Evolutionary conservation across 2,888 invertebrate genomes (phyloP).

Genomic region (Meteorus cinctellus): DNA sequence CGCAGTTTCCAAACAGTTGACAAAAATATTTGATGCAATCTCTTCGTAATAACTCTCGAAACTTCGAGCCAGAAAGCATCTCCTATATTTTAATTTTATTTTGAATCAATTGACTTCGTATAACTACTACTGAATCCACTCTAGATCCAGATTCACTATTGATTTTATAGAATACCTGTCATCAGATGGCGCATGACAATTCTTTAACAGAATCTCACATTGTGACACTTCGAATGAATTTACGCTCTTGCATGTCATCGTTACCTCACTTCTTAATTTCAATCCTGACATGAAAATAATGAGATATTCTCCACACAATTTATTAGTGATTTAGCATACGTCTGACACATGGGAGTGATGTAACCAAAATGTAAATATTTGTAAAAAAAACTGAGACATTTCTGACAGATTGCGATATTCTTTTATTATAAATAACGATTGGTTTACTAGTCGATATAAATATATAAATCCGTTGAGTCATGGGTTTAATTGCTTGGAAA

Average conservation of each 20-base stretch:
- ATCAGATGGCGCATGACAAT: background rate
- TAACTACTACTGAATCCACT: too few species aligned
- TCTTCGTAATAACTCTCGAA: background rate
- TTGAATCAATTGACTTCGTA: too few species aligned
- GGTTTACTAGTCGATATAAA: background rate
- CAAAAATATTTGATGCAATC: constrained; percentile 44
- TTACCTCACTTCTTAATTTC: background rate
- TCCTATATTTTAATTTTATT: too few species aligned
- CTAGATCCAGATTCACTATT: background rate
- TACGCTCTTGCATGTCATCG: background rate
- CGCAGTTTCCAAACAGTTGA: constrained; percentile 50
- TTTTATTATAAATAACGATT: background rate
- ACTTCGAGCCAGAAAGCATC: background rate
- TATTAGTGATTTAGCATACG: background rate
- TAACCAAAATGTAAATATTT: background rate
- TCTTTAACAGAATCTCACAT: background rate
- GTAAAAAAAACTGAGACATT: background rate
- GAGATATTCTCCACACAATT: background rate
- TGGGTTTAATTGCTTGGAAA: background rate
- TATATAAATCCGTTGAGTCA: background rate
- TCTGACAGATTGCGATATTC: background rate
- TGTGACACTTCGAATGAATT: background rate
- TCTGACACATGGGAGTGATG: background rate
- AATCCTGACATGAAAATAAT: background rate
- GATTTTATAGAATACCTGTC: background rate